Conservation (phyloP, 2,797 vertebrate species). For the Lates japonicus region DNA sequence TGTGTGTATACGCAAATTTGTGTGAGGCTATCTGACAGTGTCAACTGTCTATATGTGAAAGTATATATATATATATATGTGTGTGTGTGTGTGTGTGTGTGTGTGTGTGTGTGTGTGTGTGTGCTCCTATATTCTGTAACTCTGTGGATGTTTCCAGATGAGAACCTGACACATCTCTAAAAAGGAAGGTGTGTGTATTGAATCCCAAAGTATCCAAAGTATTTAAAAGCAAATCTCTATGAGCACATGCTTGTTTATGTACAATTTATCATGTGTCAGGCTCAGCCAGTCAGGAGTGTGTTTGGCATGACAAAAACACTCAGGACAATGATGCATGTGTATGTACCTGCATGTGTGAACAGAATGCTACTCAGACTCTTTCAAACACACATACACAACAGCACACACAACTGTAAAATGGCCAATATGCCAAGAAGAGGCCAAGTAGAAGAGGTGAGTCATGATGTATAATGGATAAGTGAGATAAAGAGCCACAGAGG, state of each 20-base stretch:
- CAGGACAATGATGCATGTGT: conserved; percentile 79
- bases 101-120: neutral
- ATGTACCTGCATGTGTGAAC: conserved; percentile 62
- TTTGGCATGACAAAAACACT: conserved; percentile 80
- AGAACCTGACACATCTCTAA: conserved; percentile 12
- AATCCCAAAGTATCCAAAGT: conserved; percentile 9
- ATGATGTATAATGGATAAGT: conserved; percentile 70
- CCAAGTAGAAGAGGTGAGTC: conserved; percentile 52
- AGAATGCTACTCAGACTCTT: conserved; percentile 67
- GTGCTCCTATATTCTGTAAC: conserved; percentile 5
- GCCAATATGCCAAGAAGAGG: conserved; percentile 52
- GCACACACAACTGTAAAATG: conserved; percentile 49
- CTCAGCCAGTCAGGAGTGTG: conserved; percentile 62
- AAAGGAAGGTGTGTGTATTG: conserved; percentile 17
- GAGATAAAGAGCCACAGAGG: conserved; percentile 61
- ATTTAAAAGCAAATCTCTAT: conserved; percentile 30
- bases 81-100: neutral
- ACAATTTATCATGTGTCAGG: conserved; percentile 35
- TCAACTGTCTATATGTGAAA: conserved; percentile 34
- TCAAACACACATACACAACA: conserved; percentile 37
- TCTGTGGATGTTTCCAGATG: conserved; percentile 12
- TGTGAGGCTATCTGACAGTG: conserved; percentile 35
- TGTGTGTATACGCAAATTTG: conserved; percentile 22
- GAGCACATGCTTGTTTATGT: conserved; percentile 31
- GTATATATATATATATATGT: conserved; percentile 4